phyloP scores from a whole-genome alignment of 1,140 invertebrate species.

The Dysdera silvatica region DNA sequence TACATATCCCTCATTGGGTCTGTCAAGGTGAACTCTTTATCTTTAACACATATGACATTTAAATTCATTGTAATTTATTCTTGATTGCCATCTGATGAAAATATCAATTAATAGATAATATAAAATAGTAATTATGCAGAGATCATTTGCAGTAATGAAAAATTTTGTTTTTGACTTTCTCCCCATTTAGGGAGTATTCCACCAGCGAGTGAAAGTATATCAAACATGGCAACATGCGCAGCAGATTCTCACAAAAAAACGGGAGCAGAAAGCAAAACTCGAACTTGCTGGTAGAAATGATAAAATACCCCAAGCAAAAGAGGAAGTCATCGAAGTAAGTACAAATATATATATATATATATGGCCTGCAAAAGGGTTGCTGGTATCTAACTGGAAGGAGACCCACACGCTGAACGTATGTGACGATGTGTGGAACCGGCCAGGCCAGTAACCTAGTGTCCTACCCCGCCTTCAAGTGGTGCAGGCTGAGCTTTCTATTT shows the following conservation, averaged over 20 bases:
- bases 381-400: too few relatives aligned
- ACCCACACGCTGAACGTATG: too few relatives aligned
- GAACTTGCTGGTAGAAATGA: constrained; percentile 81
- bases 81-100: too few relatives aligned
- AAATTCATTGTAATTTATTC: neutral
- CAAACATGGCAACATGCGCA: constrained; percentile 97
- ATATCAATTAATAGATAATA: too few relatives aligned
- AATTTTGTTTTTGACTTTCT: too few relatives aligned
- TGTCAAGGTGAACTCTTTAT: constrained; percentile 60
- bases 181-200: constrained; percentile 75
- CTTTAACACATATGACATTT: neutral
- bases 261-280: constrained; percentile 85
- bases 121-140: too few relatives aligned
- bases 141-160: too few relatives aligned
- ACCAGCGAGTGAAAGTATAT: constrained; percentile 94
- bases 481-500: too few relatives aligned
- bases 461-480: too few relatives aligned
- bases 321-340: constrained; percentile 82
- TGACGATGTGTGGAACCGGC: too few relatives aligned
- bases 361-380: too few relatives aligned
- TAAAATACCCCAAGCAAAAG: constrained; percentile 75
- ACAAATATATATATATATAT: constrained; percentile 19
- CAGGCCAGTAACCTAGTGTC: too few relatives aligned
- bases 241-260: constrained; percentile 84
- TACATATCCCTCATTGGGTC: constrained; percentile 87